Evolutionary conservation across 2,113 vertebrate genomes (phyloP), one percentile per base, ranked within the genome.

Genomic region (Oryzias javanicus): DNA sequence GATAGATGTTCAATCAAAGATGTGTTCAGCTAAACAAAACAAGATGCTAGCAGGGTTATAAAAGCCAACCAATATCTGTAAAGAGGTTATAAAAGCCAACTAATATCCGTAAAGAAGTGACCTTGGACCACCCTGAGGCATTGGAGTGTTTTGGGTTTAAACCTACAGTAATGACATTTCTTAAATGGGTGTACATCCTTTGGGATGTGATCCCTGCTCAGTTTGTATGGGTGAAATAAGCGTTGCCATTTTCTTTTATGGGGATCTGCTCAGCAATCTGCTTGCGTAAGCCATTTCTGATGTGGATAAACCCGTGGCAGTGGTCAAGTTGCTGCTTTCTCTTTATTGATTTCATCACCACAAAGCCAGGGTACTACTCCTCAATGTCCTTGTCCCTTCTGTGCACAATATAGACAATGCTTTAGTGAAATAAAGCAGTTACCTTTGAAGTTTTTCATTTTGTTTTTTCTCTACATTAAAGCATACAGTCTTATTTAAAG

Each of bases 331-430:
- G 71, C 67, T 79, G 52, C 49, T 49, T 29, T 67, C 65, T 61
- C 5, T 25, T 35, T 74, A 83, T 83, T 79, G 83, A 86, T 89
- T 85, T 81, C 69, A 76, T 83, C 82, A 76, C 54, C 64, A 82
- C 15, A 24, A 52, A 70, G 69, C 57, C 49, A 27, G 56, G 76
- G 76, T 12, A 60, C 47, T 60, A 35, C 17, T 54, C 1, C 58
- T 55, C 60, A 46, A 57, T 71, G 73, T 78, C 74, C 67, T 80
- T 74, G 66, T 68, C 58, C 50, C 17, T 27, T 40, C 53, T 49
- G 46, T 64, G 40, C 29, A 20, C 61, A 12, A 17, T 53, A 58
- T 50, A 64, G 47, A 24, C 16, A 42, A 25, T 2, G 19, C 48
- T 56, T 13, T 14, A 41, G 55, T 69, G 65, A 61, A 67, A 62